Base-by-base conservation (phyloP, 2,113 vertebrate species). In the Caloenas nicobarica region DNA sequence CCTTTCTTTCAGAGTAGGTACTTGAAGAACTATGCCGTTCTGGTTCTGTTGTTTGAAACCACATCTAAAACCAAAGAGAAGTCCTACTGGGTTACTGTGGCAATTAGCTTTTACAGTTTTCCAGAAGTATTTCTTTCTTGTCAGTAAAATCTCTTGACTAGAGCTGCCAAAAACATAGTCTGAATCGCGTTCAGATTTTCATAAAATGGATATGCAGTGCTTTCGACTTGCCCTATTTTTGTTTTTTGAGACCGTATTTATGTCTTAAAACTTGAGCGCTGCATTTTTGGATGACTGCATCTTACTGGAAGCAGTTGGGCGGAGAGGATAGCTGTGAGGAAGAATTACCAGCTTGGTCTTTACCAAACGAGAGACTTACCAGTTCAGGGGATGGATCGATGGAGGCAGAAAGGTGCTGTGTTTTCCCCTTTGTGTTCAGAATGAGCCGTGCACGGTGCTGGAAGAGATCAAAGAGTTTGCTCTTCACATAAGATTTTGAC, bases 21-120 rank as follows among this genome's bases (percentile, higher is more conserved):
- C 33, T 70, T 53, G 54, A 82, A 77, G 44, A 8, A 15, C 54
- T 65, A 0, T 58, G 44, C 40, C 64, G 1, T 72, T 79, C 74
- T 94, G 83, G 22, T 60, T 92, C 62, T 91, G 50, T 66, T 44
- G 7, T 82, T 74, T 18, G n/a, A 83, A 97, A 79, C 81, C 81
- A 89, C 78, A 87, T 81, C 42, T 91, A 36, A 93, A 71, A 72
- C 50, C 2, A 3, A 89, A 61, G 48, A 91, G 29, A 85, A 86
- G 53, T 91, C 85, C 66, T 69, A 36, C 60, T 89, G 72, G 61
- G 65, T 95, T 88, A 58, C 68, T 87, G 83, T 89, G 66, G 84
- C 87, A 91, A 69, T 97, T 87, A 91, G 53, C 31, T 91, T 93
- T 94, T 76, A 72, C 73, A 58, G 5, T 81, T 88, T 95, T 86